Evolutionary conservation across 2,888 invertebrate species (phyloP).

Genomic region (Volucella zonaria): DNA sequence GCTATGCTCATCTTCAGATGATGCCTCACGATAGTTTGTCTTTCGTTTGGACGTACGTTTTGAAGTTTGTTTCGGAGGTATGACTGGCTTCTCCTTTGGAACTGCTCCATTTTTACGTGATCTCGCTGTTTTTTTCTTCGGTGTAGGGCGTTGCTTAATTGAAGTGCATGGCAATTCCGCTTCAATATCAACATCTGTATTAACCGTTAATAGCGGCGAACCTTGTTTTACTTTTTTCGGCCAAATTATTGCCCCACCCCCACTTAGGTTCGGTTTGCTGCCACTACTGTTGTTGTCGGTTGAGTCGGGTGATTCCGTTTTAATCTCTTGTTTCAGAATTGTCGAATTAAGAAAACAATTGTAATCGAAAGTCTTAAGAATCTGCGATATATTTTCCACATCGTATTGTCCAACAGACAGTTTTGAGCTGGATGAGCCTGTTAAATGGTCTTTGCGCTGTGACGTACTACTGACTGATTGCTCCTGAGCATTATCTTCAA

Average conservation of each 20-base stretch:
- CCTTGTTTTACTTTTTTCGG: constrained; percentile 14
- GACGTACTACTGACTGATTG: neutral
- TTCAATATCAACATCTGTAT: constrained; percentile 59
- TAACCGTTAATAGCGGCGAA: neutral
- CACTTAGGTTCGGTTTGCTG: neutral
- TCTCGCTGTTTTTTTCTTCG: constrained; percentile 23
- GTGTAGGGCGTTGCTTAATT: constrained; percentile 30
- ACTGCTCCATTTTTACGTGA: constrained; percentile 14
- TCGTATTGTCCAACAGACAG: constrained; percentile 79
- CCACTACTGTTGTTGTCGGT: neutral
- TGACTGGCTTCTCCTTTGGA: constrained; percentile 17
- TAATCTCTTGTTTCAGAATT: constrained; percentile 29
- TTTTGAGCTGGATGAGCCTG: neutral
- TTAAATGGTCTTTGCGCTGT: neutral
- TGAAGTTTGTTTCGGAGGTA: constrained; percentile 29
- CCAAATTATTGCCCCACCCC: neutral
- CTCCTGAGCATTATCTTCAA: neutral
- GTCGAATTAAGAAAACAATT: constrained; percentile 51
- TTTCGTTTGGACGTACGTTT: constrained; percentile 48
- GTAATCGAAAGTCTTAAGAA: constrained; percentile 46
- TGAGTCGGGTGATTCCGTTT: constrained; percentile 18
- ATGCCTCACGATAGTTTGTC: constrained; percentile 62
- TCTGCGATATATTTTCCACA: constrained; percentile 45
- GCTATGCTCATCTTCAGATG: constrained; percentile 54
- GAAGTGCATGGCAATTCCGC: constrained; percentile 57